Evolutionary conservation across 1,140 invertebrate species (phyloP).

Genomic region (Heliconius hermathena): DNA sequence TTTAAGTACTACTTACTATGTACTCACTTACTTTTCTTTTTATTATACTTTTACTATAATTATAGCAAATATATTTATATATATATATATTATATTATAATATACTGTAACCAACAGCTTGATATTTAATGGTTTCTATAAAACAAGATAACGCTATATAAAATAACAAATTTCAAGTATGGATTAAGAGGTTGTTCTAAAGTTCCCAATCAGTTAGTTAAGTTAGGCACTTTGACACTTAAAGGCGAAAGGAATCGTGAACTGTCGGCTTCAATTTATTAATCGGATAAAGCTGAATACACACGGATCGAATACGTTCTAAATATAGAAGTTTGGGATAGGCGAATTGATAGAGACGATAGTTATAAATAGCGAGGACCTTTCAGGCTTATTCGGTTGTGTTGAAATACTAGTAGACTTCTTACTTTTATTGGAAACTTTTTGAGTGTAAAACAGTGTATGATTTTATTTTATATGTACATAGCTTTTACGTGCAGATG

Average conservation of each 20-base stretch:
- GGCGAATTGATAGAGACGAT: background rate
- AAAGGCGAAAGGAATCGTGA: slow-evolving; percentile 18
- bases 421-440: too few species aligned
- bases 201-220: slow-evolving; percentile 19
- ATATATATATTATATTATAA: too few species aligned
- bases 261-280: slow-evolving; percentile 32
- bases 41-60: too few species aligned
- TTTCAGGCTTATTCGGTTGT: too few species aligned
- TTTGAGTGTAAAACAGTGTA: too few species aligned
- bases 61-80: too few species aligned
- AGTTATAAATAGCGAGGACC: background rate
- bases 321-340: background rate
- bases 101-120: background rate
- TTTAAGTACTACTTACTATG: too few species aligned
- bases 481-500: too few species aligned
- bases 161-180: background rate
- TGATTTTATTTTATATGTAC: too few species aligned
- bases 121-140: background rate
- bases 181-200: slow-evolving; percentile 17
- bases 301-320: background rate
- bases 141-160: background rate
- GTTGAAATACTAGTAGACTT: too few species aligned
- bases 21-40: too few species aligned
- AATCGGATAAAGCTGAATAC: slow-evolving; percentile 11
- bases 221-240: slow-evolving; percentile 30